A percentile compares a stretch with the other conserved stretches of the same genome.
These are phyloP conservation scores for Yponomeuta malinellus DNA, from an alignment of 2,888 invertebrate species.

Conservation along the genomic window DNA sequence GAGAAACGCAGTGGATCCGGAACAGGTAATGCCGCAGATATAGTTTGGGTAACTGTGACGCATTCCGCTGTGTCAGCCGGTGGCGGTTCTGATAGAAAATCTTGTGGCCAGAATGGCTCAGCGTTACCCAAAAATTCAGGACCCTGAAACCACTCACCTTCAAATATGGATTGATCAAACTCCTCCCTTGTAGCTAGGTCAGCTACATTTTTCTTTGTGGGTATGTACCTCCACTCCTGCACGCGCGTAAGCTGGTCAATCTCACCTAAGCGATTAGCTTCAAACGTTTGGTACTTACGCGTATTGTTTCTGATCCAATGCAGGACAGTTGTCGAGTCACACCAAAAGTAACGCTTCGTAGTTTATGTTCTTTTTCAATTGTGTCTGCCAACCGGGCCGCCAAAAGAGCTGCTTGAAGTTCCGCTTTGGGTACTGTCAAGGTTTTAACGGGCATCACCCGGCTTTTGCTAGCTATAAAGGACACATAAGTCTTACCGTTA, in stretches of 20 bases:
- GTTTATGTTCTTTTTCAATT: neutral
- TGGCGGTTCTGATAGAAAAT: slow-evolving; percentile 14
- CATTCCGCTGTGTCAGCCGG: too few relatives aligned
- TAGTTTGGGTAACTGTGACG: too few relatives aligned
- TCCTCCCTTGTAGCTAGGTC: too few relatives aligned
- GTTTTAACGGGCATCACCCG: slow-evolving; percentile 7
- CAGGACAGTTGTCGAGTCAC: slow-evolving; percentile 29
- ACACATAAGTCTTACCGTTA: neutral
- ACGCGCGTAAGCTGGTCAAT: too few relatives aligned
- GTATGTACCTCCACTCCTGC: too few relatives aligned
- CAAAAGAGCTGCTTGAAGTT: slow-evolving; percentile 7
- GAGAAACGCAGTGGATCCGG: too few relatives aligned
- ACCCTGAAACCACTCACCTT: too few relatives aligned
- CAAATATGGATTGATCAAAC: too few relatives aligned
- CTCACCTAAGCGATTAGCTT: slow-evolving; percentile 21
- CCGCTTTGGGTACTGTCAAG: neutral
- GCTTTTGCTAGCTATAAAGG: slow-evolving; percentile 3
- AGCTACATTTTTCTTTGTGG: too few relatives aligned
- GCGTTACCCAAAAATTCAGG: too few relatives aligned
- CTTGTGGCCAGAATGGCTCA: too few relatives aligned
- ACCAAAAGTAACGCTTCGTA: slow-evolving; percentile 23
- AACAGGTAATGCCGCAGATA: too few relatives aligned
- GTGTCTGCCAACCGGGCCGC: slow-evolving; percentile 4
- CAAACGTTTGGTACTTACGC: slow-evolving; percentile 27
- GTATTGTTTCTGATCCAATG: slow-evolving; percentile 27